Conservation (phyloP, 2,113 vertebrate genomes). For the Neomonachus schauinslandi region DNA sequence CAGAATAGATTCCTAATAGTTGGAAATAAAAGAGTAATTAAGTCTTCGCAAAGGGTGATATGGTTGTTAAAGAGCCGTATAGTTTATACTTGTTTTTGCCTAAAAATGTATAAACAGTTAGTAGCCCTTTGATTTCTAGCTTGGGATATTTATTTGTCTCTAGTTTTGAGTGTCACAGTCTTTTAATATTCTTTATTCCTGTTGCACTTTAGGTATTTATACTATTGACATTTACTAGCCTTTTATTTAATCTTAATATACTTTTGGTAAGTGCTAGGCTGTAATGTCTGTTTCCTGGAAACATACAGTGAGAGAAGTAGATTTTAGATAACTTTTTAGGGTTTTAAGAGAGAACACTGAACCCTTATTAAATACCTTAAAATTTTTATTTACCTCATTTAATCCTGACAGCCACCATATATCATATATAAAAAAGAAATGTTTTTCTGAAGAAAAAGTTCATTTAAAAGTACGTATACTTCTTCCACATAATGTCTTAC, state of each 20-base stretch:
- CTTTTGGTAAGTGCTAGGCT: background rate
- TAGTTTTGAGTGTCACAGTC: background rate
- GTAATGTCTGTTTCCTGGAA: background rate
- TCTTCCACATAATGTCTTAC: background rate
- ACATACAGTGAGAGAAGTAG: background rate
- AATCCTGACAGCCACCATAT: background rate
- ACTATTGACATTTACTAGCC: background rate
- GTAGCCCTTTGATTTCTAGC: background rate
- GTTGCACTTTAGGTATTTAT: background rate
- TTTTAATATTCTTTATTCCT: constrained; percentile 14
- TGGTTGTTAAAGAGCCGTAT: background rate
- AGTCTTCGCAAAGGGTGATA: background rate
- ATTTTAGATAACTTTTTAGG: constrained; percentile 2
- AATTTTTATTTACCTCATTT: background rate
- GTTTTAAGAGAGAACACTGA: constrained; percentile 10
- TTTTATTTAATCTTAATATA: constrained; percentile 8
- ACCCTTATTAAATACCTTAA: background rate
- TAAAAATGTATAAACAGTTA: background rate
- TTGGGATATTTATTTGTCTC: background rate
- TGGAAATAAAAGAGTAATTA: background rate
- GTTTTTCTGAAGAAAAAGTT: background rate
- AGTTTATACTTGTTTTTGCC: background rate
- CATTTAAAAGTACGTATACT: background rate
- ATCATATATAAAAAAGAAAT: background rate
- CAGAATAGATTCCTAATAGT: background rate